Conservation (phyloP, 30 jellyfish, hydroid and myxozoan species). For the Pelagia noctiluca region DNA sequence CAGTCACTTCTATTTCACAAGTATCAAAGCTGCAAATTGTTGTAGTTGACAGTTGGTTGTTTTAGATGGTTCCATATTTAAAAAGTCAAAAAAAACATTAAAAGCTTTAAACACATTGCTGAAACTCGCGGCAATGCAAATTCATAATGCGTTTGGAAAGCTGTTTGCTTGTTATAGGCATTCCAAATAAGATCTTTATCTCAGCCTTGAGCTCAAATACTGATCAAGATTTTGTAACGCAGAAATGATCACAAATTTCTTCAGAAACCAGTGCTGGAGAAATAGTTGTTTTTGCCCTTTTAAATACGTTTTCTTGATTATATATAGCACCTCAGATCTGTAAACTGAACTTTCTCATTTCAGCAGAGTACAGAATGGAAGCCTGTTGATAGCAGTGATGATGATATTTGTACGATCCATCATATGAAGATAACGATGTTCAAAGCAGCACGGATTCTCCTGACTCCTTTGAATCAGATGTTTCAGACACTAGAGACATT, state of each 20-base stretch:
- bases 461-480: background rate
- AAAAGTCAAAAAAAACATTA: background rate
- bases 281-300: background rate
- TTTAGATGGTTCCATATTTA: background rate
- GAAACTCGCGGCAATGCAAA: conserved; percentile 1
- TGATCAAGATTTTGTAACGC: background rate
- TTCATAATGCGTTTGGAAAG: background rate
- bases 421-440: conserved; percentile 2
- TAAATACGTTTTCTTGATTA: background rate
- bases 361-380: conserved; percentile 6
- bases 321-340: conserved; percentile 1
- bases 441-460: conserved; percentile 5
- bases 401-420: background rate
- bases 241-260: background rate
- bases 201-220: conserved; percentile 1
- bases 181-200: conserved; percentile 1
- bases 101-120: background rate
- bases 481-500: conserved; percentile 3
- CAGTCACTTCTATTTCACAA: background rate
- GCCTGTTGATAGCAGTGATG: conserved; percentile 8
- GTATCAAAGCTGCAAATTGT: background rate
- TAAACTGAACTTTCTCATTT: background rate
- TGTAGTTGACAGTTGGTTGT: conserved; percentile 5
- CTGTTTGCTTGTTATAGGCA: conserved; percentile 5
- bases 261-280: conserved; percentile 1